These are phyloP conservation scores for Agrilus mali DNA, from an alignment of 2,888 invertebrate species.

Conservation along the genomic window DNA sequence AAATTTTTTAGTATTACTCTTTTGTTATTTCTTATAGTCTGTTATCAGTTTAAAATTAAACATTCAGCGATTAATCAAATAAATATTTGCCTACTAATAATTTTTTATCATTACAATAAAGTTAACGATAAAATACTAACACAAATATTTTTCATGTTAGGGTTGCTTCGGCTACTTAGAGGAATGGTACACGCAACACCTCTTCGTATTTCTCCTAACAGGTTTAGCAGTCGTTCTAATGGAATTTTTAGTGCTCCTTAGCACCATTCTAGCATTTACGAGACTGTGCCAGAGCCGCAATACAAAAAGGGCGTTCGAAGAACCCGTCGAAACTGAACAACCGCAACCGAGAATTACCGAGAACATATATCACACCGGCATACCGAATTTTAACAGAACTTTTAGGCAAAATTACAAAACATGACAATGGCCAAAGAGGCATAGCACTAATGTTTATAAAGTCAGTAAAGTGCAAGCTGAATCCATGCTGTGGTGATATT, in stretches of 20 bases:
- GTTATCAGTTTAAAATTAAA: no score
- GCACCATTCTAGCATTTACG: conserved; percentile 59
- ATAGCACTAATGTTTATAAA: conserved; percentile 23
- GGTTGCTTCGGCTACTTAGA: conserved; percentile 58
- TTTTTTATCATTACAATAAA: no score
- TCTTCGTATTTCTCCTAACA: conserved; percentile 51
- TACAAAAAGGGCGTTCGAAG: conserved; percentile 24
- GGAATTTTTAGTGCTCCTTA: conserved; percentile 58
- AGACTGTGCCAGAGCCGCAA: conserved; percentile 42
- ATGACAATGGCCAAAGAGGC: conserved; percentile 30
- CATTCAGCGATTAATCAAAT: no score
- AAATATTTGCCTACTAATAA: no score
- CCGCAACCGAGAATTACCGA: conserved; percentile 7
- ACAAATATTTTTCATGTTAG: conserved; percentile 33
- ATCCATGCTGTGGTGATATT: conserved; percentile 45
- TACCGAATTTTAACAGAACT: conserved; percentile 25
- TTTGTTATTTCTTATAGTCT: no score
- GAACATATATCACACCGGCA: conserved; percentile 14
- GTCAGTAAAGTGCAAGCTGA: conserved; percentile 43
- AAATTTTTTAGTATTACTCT: no score
- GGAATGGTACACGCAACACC: conserved; percentile 67
- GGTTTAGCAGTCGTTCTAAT: conserved; percentile 56
- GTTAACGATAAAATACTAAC: no score
- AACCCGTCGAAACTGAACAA: conserved; percentile 5
- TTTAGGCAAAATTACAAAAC: conserved; percentile 30